These are phyloP conservation scores for Telenomus remus DNA, from an alignment of 1,140 invertebrate species.

Conservation along the genomic window DNA sequence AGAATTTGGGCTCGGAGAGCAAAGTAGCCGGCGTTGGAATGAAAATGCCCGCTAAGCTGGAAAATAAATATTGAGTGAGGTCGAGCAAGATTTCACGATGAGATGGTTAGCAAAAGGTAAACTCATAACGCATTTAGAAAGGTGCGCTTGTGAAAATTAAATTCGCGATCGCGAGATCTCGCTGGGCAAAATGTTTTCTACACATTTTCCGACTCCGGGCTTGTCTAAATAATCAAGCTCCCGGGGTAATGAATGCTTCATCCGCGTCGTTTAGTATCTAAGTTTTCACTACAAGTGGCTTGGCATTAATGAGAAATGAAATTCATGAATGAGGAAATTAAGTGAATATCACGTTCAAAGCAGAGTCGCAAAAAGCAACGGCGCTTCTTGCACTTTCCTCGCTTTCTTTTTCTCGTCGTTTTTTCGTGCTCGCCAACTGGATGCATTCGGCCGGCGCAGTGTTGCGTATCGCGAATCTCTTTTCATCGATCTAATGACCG, in stretches of 20 bases:
- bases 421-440: conserved; percentile 47
- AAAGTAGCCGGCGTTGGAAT: conserved; percentile 1
- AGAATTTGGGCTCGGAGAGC: neutral
- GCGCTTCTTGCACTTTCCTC: conserved; percentile 27
- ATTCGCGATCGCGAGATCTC: conserved; percentile 6
- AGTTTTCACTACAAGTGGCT: conserved; percentile 46
- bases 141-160: conserved; percentile 2
- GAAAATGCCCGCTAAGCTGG: conserved; percentile 6
- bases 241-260: conserved; percentile 22
- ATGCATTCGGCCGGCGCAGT: conserved; percentile 41
- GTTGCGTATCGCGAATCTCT: conserved; percentile 69
- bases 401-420: conserved; percentile 47
- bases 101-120: conserved; percentile 2
- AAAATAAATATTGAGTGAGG: conserved; percentile 13
- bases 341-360: conserved; percentile 60
- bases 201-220: conserved; percentile 6
- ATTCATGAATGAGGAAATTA: conserved; percentile 59
- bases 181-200: conserved; percentile 9
- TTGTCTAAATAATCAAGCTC: conserved; percentile 25
- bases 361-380: conserved; percentile 42
- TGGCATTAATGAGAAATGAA: conserved; percentile 45
- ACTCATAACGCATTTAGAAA: neutral
- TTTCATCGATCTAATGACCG: conserved; percentile 71
- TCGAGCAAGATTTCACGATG: conserved; percentile 15
- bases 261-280: conserved; percentile 37